phyloP scores from a whole-genome alignment of 2,113 vertebrate species.

The Neotragus moschatus region DNA sequence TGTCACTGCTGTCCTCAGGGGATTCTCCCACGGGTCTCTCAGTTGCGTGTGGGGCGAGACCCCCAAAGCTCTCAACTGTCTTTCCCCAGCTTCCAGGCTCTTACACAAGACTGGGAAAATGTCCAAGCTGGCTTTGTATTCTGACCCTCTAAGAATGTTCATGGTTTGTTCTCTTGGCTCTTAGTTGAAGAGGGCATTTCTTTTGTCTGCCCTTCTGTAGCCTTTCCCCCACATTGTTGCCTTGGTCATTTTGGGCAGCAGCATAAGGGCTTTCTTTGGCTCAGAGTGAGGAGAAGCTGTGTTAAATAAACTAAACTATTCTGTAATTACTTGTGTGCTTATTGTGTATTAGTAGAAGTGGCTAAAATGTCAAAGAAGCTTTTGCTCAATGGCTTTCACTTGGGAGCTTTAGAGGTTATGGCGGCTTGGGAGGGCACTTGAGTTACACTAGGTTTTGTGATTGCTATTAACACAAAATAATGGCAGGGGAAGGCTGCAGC shows the following conservation, averaged over 20 bases:
- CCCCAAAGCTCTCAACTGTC: slow-evolving; percentile 30
- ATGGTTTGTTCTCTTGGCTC: slow-evolving; percentile 44
- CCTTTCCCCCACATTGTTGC: slow-evolving; percentile 51
- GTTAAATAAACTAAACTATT: slow-evolving; percentile 65
- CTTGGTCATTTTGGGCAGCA: slow-evolving; percentile 65
- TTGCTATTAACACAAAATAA: slow-evolving; percentile 59
- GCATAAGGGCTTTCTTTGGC: slow-evolving; percentile 59
- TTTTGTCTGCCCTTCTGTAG: slow-evolving; percentile 28
- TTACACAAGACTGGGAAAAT: slow-evolving; percentile 58
- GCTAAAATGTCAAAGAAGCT: slow-evolving; percentile 64
- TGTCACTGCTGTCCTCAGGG: slow-evolving; percentile 39
- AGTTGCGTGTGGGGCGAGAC: slow-evolving; percentile 50
- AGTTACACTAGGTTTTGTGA: slow-evolving; percentile 49
- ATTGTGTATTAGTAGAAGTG: slow-evolving; percentile 64
- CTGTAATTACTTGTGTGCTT: slow-evolving; percentile 67
- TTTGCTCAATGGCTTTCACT: slow-evolving; percentile 44
- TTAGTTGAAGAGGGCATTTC: slow-evolving; percentile 61
- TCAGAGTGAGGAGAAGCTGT: slow-evolving; percentile 43
- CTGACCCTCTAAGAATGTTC: slow-evolving; percentile 44
- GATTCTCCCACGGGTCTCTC: slow-evolving; percentile 62
- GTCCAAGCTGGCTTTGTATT: slow-evolving; percentile 57
- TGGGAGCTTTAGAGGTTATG: slow-evolving; percentile 45
- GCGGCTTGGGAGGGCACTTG: slow-evolving; percentile 38
- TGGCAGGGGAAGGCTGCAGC: background rate
- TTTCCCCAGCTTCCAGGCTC: background rate